Base-by-base conservation (phyloP, 2,888 invertebrate species). In the Noctua fimbriata region DNA sequence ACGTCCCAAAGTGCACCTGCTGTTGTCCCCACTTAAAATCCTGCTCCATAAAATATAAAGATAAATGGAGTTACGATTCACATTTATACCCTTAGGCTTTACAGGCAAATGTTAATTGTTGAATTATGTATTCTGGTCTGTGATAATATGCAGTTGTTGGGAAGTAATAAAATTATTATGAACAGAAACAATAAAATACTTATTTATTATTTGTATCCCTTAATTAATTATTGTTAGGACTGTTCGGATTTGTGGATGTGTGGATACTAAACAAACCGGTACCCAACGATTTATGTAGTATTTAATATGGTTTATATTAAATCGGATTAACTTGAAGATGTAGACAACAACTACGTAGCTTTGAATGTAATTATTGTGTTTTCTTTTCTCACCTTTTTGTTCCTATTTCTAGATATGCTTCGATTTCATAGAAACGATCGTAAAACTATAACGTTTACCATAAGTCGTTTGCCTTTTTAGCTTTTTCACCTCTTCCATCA, bases 1-100 rank as follows among this genome's bases (percentile, higher is more conserved):
- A 73, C 47, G 28, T 73, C 55, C 47, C 21, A 28, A 73, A 18
- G 12, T 60, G 66, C 87, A 84, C 78, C 87, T 86, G 84, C 58
- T 63, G 28, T 47, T 67, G 44, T 69, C 69, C 16, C 63, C 73
- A 72, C 63, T 73, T 65, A 36, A 69, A 28, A 58, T 60, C 28
- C 44, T 4, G 52, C 18, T 21, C 55, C 66, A 66, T 63, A 36
- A 82, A 55, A 82, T 58, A 69, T 71, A 14, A 63, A 67, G 52
- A 66, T 70, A 67, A 36, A 69, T 83, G 58, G 21, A 67, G 65
- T 28, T 55, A 70, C 58, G 36, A 71, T 36, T 67, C 32, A 66
- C 41, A 41, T 47, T 41, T 12, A 36, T 32, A 82, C 67, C 60
- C 70, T 67, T 49, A 7, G 60, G 78, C 52, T 67, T 72, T 49